Evolutionary conservation across 2,797 vertebrate genomes (phyloP), one percentile per base, ranked within the genome.

Genomic region (Bradypus variegatus): DNA sequence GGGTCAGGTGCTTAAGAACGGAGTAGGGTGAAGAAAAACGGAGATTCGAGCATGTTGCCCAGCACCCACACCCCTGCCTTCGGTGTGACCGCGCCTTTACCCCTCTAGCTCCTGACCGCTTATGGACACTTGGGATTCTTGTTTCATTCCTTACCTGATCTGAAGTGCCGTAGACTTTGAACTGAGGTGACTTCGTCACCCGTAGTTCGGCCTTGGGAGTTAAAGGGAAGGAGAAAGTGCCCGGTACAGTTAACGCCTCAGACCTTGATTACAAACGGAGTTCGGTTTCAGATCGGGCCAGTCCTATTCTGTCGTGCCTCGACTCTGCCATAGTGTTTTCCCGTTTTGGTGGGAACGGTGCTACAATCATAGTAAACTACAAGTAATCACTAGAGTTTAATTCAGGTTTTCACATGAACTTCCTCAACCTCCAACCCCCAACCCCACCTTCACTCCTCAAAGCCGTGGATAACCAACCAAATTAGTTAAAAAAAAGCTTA

Each of bases 101-200:
- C 50, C 2, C 62, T 64, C 36, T 16, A 33, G n/a, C 18, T 80
- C 60, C 1, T 23, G 36, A 0, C 36, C 31, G 6, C 65, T 65
- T 21, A 65, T 18, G 58, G 72, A 38, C 83, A 3, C 41, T 50
- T 38, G 76, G 83, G 41, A 77, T 86, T 75, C 62, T 73, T 1
- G 58, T 60, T 76, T 89, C 79, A 5, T 77, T 80, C 55, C 73
- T 78, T 75, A 78, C 79, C 64, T 38, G 29, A 16, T 77, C 53
- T 3, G 55, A 25, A 69, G 58, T 86, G 80, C 67, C 69, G 77
- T 89, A 93, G 96, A 96, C 95, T 95, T 93, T 95, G 96, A 93
- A 91, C 95, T 90, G 58, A 83, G 88, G 94, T 93, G 95, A 91
- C 93, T 95, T 89, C 95, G 95, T 96, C 96, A 96, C 91, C 82